Base-by-base conservation (phyloP, 2,797 vertebrate genomes). In the Sebastes hubbsi region DNA sequence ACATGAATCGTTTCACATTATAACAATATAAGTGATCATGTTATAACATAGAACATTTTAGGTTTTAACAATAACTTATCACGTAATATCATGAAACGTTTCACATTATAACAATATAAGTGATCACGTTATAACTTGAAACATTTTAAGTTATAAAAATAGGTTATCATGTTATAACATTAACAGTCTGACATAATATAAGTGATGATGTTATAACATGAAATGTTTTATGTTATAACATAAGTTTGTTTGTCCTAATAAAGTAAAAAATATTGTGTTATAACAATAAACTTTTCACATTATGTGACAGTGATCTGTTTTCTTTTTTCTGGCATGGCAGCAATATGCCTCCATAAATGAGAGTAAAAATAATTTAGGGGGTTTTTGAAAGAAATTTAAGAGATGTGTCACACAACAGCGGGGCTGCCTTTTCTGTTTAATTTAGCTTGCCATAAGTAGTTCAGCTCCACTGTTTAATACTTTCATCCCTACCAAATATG, bases 401-500 rank as follows among this genome's bases (percentile, higher is more conserved):
- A 80, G 67, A 77, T 81, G 49, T 73, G 74, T 75, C 61, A 60
- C 72, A 83, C 61, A 81, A 83, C 72, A 74, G 59, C 29, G 2
- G 56, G 52, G 20, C 38, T 49, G 42, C 70, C 38, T 78, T 69
- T 82, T 72, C 22, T 67, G 71, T 83, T 78, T 80, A 68, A 73
- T 83, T 87, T 77, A 71, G 60, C 73, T 65, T 25, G 55, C 36
- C 78, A 79, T 75, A 79, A 88, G 87, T 75, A 85, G 81, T 84
- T 89, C 42, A 87, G 83, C 82, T 81, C 30, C 30, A 60, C 60
- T 72, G 78, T 83, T 91, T 75, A 88, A 86, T 86, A 83, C 87
- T 80, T 85, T 82, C 70, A 90, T 87, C 87, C 78, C 46, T 32
- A 42, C 66, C 83, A 81, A 91, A 88, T 73, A 80, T 82, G 63